Evolutionary conservation across 2,888 invertebrate species (phyloP).

Genomic region (Macaria notata): DNA sequence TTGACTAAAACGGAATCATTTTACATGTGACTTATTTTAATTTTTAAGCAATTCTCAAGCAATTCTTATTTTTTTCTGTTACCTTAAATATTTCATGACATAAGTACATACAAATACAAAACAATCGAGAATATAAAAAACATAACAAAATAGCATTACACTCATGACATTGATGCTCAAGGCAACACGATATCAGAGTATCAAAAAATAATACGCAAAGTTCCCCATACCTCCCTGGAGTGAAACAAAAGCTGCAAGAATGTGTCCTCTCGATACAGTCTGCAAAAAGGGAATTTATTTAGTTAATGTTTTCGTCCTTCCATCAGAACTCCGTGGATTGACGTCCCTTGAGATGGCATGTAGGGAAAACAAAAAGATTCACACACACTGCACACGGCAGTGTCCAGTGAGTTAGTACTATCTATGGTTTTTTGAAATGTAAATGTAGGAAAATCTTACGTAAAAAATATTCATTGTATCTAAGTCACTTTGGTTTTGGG

Average conservation of each 20-base stretch:
- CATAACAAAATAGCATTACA: too few species aligned
- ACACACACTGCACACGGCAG: constrained; percentile 46
- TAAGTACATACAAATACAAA: too few species aligned
- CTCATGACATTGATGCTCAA: neutral
- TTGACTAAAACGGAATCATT: too few species aligned
- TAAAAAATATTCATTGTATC: too few species aligned
- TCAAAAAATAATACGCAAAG: constrained; percentile 2
- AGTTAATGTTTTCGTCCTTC: constrained; percentile 47
- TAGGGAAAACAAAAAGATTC: constrained; percentile 54
- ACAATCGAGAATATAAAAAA: too few species aligned
- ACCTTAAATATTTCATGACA: too few species aligned
- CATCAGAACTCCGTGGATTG: constrained; percentile 45
- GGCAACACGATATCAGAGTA: neutral
- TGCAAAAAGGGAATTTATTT: constrained; percentile 39
- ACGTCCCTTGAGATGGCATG: constrained; percentile 42
- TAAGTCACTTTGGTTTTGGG: too few species aligned
- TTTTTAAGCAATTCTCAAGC: too few species aligned
- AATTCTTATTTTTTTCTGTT: too few species aligned
- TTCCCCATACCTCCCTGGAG: constrained; percentile 18
- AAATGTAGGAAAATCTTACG: too few species aligned
- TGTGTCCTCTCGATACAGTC: constrained; percentile 27
- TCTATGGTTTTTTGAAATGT: too few species aligned
- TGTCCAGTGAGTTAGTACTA: constrained; percentile 28
- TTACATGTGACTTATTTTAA: too few species aligned
- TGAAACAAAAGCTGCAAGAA: constrained; percentile 14